These are phyloP conservation scores for Morus bassanus DNA, from an alignment of 2,797 vertebrate species.

Conservation along the genomic window DNA sequence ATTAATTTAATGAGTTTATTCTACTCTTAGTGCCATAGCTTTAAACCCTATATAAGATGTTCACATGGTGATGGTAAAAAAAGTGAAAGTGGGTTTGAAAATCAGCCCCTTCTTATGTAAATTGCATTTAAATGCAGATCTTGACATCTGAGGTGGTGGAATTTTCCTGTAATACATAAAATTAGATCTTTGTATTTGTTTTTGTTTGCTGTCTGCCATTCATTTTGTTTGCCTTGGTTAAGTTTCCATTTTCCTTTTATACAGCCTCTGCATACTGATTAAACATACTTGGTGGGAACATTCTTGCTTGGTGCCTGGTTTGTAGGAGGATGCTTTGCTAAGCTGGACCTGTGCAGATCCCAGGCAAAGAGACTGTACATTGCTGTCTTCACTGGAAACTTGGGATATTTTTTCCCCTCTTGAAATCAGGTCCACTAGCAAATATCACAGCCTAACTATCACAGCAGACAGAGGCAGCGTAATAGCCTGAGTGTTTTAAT, in stretches of 20 bases:
- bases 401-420: not conserved
- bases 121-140: not conserved
- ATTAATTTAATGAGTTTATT: not conserved
- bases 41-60: not conserved
- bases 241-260: conserved; percentile 26
- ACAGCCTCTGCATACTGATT: not conserved
- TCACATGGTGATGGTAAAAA: not conserved
- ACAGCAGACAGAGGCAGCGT: not conserved
- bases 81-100: not conserved
- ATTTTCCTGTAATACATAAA: not conserved
- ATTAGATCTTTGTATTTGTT: conserved; percentile 40
- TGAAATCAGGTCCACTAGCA: not conserved
- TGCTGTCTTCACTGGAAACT: not conserved
- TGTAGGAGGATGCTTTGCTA: not conserved
- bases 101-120: not conserved
- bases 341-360: not conserved
- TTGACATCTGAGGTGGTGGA: conserved; percentile 1
- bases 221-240: conserved; percentile 49
- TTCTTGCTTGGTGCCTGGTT: not conserved
- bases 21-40: not conserved
- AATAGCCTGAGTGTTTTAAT: not conserved
- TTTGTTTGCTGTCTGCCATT: conserved; percentile 38
- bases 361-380: not conserved
- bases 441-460: not conserved
- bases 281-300: not conserved